Percentiles rank a stretch among this genome's conserved stretches.
Evolutionary conservation across 2,888 invertebrate genomes (phyloP).

Genomic region (Polyploca ridens): DNA sequence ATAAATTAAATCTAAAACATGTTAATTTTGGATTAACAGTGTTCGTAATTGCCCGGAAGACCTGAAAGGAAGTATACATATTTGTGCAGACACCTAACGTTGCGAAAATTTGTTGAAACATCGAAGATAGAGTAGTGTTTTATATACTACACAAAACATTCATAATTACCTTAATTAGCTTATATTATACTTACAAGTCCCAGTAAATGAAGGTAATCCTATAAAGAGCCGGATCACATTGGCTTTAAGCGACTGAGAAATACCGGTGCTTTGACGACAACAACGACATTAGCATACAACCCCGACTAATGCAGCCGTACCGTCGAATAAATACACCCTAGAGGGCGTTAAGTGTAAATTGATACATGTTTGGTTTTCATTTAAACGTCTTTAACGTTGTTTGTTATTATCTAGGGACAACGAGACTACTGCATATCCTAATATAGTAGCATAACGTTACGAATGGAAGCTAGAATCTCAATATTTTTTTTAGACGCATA

Average conservation of each 20-base stretch:
- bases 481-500: too few species aligned
- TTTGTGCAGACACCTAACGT: neutral
- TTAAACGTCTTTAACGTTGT: neutral
- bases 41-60: too few species aligned
- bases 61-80: neutral
- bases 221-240: slow-evolving; percentile 32
- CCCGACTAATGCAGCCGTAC: slow-evolving; percentile 21
- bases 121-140: neutral
- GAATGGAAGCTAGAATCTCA: too few species aligned
- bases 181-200: slow-evolving; percentile 25
- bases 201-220: slow-evolving; percentile 38
- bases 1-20: too few species aligned
- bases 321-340: slow-evolving; percentile 27
- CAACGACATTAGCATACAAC: slow-evolving; percentile 16
- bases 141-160: neutral
- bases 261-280: slow-evolving; percentile 19
- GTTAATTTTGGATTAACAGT: too few species aligned
- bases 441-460: neutral
- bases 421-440: neutral
- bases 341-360: slow-evolving; percentile 18
- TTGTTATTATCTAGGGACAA: neutral
- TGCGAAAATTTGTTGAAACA: neutral
- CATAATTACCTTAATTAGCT: slow-evolving; percentile 24
- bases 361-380: slow-evolving; percentile 5
- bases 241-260: slow-evolving; percentile 27